A percentile compares a stretch with the other conserved stretches of the same genome.
phyloP scores from a whole-genome alignment of 1,140 invertebrate genomes.

The Maniola jurtina region DNA sequence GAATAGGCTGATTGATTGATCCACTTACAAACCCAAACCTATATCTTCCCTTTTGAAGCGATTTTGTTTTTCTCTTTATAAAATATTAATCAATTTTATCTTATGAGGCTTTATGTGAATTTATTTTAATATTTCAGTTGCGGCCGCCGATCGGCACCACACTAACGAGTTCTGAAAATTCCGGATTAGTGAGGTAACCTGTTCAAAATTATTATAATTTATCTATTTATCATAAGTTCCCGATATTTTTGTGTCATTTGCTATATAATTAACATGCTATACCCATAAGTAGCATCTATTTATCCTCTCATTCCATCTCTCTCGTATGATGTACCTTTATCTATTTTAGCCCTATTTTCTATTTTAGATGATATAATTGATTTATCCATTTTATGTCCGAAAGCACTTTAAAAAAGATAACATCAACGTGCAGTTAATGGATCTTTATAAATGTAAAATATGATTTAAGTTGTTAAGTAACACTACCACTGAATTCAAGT shows the following conservation, averaged over 20 bases:
- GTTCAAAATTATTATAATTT: neutral
- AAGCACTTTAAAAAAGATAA: no score
- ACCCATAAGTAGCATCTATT: no score
- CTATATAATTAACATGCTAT: neutral
- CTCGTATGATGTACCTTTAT: no score
- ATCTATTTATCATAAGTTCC: neutral
- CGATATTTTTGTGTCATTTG: neutral
- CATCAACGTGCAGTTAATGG: no score
- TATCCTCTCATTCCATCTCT: no score
- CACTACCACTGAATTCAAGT: neutral
- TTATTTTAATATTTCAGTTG: constrained; percentile 59
- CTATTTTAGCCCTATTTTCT: no score
- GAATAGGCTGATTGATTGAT: no score
- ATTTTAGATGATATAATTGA: no score
- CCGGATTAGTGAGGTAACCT: constrained; percentile 75
- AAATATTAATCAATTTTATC: neutral
- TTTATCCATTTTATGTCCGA: no score
- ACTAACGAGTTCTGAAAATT: constrained; percentile 75
- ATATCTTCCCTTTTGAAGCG: neutral
- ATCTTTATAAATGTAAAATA: no score
- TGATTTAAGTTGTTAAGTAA: no score
- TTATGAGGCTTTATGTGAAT: neutral
- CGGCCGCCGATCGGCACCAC: constrained; percentile 69
- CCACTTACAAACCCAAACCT: neutral
- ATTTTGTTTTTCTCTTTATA: no score